Conservation (phyloP, 2,797 vertebrate genomes). For the Sylvia borin region DNA sequence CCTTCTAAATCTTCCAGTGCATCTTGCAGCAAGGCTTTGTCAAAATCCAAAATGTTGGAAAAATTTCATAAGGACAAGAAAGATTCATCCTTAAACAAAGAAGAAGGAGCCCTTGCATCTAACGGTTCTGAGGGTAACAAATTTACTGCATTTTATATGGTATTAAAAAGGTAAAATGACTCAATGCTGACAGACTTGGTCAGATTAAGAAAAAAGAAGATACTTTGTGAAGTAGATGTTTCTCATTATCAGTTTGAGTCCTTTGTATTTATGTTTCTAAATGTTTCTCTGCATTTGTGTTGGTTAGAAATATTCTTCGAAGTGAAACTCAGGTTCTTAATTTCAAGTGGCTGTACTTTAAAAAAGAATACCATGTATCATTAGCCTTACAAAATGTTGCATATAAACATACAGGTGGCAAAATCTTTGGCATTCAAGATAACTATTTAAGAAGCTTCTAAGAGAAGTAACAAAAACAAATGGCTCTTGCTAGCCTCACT, state of each 20-base stretch:
- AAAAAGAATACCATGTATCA: background rate
- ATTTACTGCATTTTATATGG: background rate
- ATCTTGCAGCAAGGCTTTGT: slow-evolving; percentile 73
- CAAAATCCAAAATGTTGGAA: slow-evolving; percentile 63
- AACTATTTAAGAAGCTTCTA: background rate
- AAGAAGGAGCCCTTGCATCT: slow-evolving; percentile 41
- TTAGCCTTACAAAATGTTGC: background rate
- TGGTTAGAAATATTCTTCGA: background rate
- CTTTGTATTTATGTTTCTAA: background rate
- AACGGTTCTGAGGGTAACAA: slow-evolving; percentile 59
- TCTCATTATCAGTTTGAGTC: background rate
- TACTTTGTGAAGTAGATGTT: background rate
- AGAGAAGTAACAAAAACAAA: background rate
- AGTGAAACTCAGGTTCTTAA: background rate
- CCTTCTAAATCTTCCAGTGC: slow-evolving; percentile 68
- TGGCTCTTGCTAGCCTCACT: background rate
- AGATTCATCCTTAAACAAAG: background rate
- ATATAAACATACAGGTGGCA: background rate
- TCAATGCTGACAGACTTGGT: background rate
- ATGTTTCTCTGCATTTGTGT: background rate
- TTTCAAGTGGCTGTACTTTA: background rate
- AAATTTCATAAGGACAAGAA: slow-evolving; percentile 53
- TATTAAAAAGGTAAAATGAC: background rate
- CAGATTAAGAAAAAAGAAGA: background rate
- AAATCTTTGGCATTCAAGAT: background rate